Evolutionary conservation across 2,888 invertebrate species (phyloP), one percentile per base, ranked within the genome.

Genomic region (Disparrhopalites patrizii): DNA sequence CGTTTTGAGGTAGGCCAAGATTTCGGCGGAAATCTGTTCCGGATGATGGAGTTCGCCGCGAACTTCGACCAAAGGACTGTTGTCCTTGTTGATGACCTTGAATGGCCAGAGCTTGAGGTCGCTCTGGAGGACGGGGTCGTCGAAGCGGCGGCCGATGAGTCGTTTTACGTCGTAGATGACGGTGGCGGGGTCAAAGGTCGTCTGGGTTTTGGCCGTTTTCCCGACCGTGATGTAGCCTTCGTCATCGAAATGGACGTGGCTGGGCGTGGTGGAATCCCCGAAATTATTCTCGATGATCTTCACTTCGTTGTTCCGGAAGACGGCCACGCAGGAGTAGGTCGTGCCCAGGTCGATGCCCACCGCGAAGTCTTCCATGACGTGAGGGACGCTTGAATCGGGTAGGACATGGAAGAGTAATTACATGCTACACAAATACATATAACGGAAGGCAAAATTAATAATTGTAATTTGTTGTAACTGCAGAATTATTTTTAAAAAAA

Each of bases 71-170:
- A 51, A 54, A n/a, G 68, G 68, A 31, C 56, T 66, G 10, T 58
- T 88, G 86, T 84, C 83, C 77, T 88, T 88, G 78, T 84, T 88
- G 77, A 88, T 81, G 1, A 94, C 93, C 78, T 88, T 89, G 79
- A 95, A 95, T 55, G 95, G 94, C 89, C 93, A 95, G 81, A 90
- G 90, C 81, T 93, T 92, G 85, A 94, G 89, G 79, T 96, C 95
- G 57, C 86, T 86, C 82, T 95, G 94, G 65, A 97, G 91, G n/a
- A 90, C 88, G 51, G 81, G 81, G 80, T 94, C 93, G 76, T 89
- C 88, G 80, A 88, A 96, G 76, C 89, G 88, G 76, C 95, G 88
- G 64, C 95, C 95, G 81, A 95, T 93, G 77, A 96, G 84, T 79
- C 95, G 88, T 82, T 95, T 87, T 76, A 93, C 95, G 84, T 97